Evolutionary conservation across 2,888 invertebrate species (phyloP).

Genomic region (Tenthredo mesomela): DNA sequence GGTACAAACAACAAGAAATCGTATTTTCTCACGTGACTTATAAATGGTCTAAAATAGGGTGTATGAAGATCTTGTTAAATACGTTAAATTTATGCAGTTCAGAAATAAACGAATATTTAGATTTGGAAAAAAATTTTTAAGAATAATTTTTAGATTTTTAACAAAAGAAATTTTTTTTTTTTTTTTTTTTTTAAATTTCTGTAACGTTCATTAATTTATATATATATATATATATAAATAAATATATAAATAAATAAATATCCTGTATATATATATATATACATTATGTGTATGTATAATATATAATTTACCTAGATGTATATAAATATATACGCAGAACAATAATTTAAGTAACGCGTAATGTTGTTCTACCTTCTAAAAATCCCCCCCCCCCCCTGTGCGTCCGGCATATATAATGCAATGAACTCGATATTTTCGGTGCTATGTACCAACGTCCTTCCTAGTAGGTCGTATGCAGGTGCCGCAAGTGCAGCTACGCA

Average conservation of each 20-base stretch:
- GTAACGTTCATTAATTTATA: too few species aligned
- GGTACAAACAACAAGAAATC: neutral
- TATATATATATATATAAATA: neutral
- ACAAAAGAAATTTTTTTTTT: too few species aligned
- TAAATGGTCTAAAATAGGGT: neutral
- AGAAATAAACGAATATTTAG: too few species aligned
- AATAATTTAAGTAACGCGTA: neutral
- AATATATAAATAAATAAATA: too few species aligned
- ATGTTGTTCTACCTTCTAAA: constrained; percentile 11
- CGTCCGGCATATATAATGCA: neutral
- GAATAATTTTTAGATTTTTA: neutral
- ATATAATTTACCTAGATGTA: too few species aligned
- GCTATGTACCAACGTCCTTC: constrained; percentile 40
- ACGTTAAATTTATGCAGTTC: neutral
- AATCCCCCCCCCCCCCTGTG: too few species aligned
- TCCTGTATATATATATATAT: too few species aligned
- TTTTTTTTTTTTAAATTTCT: too few species aligned
- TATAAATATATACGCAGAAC: neutral
- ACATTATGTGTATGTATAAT: too few species aligned
- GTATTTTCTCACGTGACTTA: neutral
- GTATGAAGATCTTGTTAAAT: neutral
- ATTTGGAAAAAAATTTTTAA: neutral
- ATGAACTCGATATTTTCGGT: constrained; percentile 19
- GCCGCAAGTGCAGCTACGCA: constrained; percentile 24
- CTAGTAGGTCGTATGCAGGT: constrained; percentile 17